Conservation (phyloP, 2,797 vertebrate species). For the Bufotes viridis region DNA sequence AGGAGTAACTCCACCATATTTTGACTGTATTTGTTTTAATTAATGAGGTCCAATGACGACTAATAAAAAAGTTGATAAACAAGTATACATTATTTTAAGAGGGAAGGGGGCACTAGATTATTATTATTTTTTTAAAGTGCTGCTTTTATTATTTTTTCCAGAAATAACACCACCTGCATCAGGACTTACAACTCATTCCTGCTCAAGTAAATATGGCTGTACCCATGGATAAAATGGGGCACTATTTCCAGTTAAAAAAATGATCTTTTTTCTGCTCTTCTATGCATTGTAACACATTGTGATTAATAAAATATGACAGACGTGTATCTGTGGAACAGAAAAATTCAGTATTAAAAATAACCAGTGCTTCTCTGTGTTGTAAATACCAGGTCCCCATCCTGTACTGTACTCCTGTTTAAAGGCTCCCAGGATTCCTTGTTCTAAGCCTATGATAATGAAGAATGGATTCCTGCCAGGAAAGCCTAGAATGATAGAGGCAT, state of each 20-base stretch:
- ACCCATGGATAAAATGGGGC: too few relatives aligned
- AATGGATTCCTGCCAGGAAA: constrained; percentile 54
- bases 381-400: constrained; percentile 31
- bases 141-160: background rate
- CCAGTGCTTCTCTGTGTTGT: constrained; percentile 15
- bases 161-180: too few relatives aligned
- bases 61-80: too few relatives aligned
- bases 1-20: too few relatives aligned
- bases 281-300: background rate
- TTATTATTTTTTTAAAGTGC: background rate
- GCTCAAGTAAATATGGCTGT: too few relatives aligned
- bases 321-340: constrained; percentile 9
- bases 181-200: too few relatives aligned
- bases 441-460: constrained; percentile 47
- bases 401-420: constrained; percentile 28
- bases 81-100: too few relatives aligned
- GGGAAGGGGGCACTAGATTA: too few relatives aligned
- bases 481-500: constrained; percentile 49
- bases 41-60: too few relatives aligned
- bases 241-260: too few relatives aligned
- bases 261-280: background rate
- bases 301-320: background rate
- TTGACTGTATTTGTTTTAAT: too few relatives aligned
- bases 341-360: constrained; percentile 17
- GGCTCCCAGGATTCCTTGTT: constrained; percentile 37